Base-by-base conservation (phyloP, 2,888 invertebrate species). In the Nesidiocoris tenuis region DNA sequence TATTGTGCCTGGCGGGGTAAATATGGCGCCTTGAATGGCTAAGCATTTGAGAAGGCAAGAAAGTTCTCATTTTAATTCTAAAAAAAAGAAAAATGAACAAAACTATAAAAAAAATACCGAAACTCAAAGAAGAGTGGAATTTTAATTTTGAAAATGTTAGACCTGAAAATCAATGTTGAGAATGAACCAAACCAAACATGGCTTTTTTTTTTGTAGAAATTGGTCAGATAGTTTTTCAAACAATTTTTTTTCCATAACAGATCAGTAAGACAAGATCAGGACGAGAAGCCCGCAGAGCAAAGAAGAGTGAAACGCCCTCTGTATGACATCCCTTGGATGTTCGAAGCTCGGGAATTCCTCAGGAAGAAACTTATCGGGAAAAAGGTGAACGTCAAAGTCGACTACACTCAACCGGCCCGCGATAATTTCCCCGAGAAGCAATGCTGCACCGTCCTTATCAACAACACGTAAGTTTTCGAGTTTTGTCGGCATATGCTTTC, bases 261-360 rank as follows among this genome's bases (percentile, higher is more conserved):
- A n/a, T n/a, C n/a, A n/a, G n/a, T n/a, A n/a, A n/a, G n/a, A n/a
- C n/a, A n/a, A n/a, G n/a, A n/a, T n/a, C n/a, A n/a, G n/a, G 65
- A 74, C 18, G 74, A 74, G 22, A 74, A 74, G 57, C 65, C 74
- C 2, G n/a, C 23, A 5, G 74, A 74, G 18, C 39, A 24, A 12
- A 57, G 68, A 2, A 18, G 68, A 39, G 17, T 19, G 21, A 78
- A 78, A 55, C 75, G 78, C n/a, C 96, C 98, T 0, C 87, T 99
- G 0, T 99, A 98, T 83, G 99, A 99, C 83, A 93, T 98, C 82
- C 99, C 99, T 0, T 96, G 94, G 90, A 95, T 99, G 95, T 98
- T 93, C 83, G 99, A 99, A 84, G 97, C 98, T 0, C 90, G 99
- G 71, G 99, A 99, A 85, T 98, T 94, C 83, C 86, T 99, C 55